Percentiles rank a stretch among this genome's conserved stretches.
Evolutionary conservation across 2,797 vertebrate genomes (phyloP).

Genomic region (Sebastiscus albofasciatus): DNA sequence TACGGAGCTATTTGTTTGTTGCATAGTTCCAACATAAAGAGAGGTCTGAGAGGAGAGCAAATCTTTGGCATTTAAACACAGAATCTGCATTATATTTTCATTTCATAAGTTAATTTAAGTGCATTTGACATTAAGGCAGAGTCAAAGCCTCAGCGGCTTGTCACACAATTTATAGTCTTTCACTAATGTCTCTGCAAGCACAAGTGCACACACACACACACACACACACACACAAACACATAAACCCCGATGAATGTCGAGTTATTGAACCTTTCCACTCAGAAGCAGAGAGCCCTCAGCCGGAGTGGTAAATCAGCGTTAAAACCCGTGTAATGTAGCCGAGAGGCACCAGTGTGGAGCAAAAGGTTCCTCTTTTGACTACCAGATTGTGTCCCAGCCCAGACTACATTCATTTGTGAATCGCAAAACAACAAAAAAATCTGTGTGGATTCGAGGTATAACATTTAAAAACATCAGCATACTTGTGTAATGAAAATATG

Average conservation of each 20-base stretch:
- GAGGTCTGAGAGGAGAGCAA: background rate
- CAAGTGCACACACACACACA: slow-evolving; percentile 6
- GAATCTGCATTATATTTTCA: background rate
- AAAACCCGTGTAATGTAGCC: slow-evolving; percentile 42
- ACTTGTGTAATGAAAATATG: background rate
- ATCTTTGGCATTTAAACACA: background rate
- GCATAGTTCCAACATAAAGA: background rate
- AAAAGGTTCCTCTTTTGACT: slow-evolving; percentile 42
- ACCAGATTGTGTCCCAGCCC: background rate
- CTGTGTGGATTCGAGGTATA: background rate
- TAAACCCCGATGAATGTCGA: background rate
- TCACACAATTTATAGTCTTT: slow-evolving; percentile 5
- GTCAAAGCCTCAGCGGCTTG: slow-evolving; percentile 6
- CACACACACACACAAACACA: background rate
- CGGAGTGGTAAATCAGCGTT: slow-evolving; percentile 40
- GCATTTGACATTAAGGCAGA: slow-evolving; percentile 6
- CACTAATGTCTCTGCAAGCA: slow-evolving; percentile 1
- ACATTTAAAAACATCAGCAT: background rate
- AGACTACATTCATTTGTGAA: background rate
- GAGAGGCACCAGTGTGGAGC: slow-evolving; percentile 38
- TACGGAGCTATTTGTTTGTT: background rate
- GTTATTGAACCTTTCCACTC: slow-evolving; percentile 56
- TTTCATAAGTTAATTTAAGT: slow-evolving; percentile 8
- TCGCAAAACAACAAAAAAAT: background rate
- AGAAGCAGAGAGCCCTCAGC: slow-evolving; percentile 46